Percentiles rank a stretch among this genome's conserved stretches.
These are phyloP conservation scores for Hippopotamus amphibius DNA, from an alignment of 2,113 vertebrate species.

Conservation along the genomic window DNA sequence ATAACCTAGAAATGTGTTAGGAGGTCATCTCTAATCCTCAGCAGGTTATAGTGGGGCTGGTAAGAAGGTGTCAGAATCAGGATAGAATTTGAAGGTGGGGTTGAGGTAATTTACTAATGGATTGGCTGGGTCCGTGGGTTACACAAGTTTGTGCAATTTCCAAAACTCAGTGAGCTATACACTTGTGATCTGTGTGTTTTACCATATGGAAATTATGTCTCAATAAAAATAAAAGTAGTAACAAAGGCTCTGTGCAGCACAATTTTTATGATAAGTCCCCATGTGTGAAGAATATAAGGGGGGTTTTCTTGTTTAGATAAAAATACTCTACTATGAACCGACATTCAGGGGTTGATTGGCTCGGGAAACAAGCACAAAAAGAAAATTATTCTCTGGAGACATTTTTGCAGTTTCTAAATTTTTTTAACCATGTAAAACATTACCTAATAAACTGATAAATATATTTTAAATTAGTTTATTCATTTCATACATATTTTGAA, in stretches of 20 bases:
- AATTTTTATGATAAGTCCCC: neutral
- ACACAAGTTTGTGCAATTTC: neutral
- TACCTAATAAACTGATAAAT: neutral
- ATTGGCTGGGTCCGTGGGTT: neutral
- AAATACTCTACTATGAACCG: neutral
- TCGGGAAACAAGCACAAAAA: neutral
- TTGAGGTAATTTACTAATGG: neutral
- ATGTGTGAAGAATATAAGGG: neutral
- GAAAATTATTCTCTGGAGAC: neutral
- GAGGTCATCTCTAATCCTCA: neutral
- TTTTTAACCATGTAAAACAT: neutral
- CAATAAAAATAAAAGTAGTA: conserved; percentile 21
- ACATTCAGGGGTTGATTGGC: neutral
- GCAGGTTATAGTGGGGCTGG: neutral
- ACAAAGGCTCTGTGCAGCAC: neutral
- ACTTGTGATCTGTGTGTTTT: neutral
- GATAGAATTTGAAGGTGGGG: neutral
- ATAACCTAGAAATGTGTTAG: neutral
- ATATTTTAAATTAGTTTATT: neutral
- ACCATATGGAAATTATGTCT: neutral
- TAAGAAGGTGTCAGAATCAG: neutral
- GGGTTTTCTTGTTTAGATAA: neutral
- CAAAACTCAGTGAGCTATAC: neutral
- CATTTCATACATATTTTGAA: conserved; percentile 4
- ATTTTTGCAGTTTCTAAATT: conserved; percentile 33